Base-by-base conservation (phyloP, 1,140 invertebrate species). In the Hypothenemus hampei region DNA sequence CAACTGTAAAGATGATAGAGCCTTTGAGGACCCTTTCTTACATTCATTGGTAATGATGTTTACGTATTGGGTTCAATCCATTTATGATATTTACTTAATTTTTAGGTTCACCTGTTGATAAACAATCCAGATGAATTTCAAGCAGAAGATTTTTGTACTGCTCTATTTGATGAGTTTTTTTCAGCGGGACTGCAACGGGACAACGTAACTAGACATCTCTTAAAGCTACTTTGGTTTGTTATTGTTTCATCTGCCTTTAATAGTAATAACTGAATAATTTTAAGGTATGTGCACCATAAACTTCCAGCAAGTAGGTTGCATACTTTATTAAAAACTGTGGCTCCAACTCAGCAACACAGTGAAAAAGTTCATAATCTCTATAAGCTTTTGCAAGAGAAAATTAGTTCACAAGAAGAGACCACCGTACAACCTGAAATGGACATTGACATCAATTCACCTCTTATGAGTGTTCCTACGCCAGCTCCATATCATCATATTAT, bases 141-240 rank as follows among this genome's bases (percentile, higher is more conserved):
- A 57, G 85, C 88, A 4, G 92, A 96, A 76, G 93, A 96, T 59
- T 97, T 97, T 67, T 97, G 93, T 73, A 93, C 91, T 1, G 90
- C 91, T 1, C 82, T 97, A 13, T 97, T 98, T 77, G 93, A 97
- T 75, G 93, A 97, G 72, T 97, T 97, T 69, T 91, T 97, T 60
- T 90, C 93, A 71, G 87, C 91, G 36, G 89, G 89, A 0, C 77
- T 96, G 24, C 81, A 82, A 4, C 81, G 86, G 54, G 93, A 97
- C 68, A 96, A 94, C 78, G 92, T 97, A 0, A 87, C 89, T n/a
- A 78, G 91, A 31, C 95, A 98, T 76, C 78, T 97, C 61, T 72
- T 97, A 23, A 93, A 96, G 71, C 76, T 98, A 33, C 71, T 98
- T 4, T 96, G 89, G 88, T 92, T 95, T 68, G 86, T 96, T 47